phyloP scores from a whole-genome alignment of 2,797 vertebrate genomes.

The Mormyrus proboscirostris region DNA sequence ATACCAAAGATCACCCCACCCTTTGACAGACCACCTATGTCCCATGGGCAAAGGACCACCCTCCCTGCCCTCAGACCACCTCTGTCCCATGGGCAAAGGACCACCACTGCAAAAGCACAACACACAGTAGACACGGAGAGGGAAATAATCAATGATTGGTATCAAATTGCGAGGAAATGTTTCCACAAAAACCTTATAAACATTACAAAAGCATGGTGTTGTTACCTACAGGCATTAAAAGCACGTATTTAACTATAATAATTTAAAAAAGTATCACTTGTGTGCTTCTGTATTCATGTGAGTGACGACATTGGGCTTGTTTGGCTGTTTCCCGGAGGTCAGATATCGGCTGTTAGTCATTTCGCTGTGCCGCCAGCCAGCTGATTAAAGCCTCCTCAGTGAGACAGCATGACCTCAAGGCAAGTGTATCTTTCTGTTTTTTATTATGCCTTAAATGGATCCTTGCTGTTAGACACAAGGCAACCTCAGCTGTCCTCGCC shows the following conservation, averaged over 20 bases:
- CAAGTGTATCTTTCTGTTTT: conserved; percentile 1
- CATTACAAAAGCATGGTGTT: not conserved
- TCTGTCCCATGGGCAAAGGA: not conserved
- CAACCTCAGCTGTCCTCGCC: not conserved
- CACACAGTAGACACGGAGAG: not conserved
- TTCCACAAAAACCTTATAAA: not conserved
- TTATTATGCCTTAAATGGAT: not conserved
- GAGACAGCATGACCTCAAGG: not conserved
- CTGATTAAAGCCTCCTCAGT: not conserved
- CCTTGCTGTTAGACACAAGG: not conserved
- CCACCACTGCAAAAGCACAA: not conserved
- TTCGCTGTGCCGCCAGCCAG: not conserved
- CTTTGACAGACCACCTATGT: no score
- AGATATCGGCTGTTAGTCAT: conserved; percentile 7
- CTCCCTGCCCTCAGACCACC: not conserved
- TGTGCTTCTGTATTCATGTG: not conserved
- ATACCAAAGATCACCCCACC: no score
- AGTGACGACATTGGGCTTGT: not conserved
- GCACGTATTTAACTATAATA: not conserved
- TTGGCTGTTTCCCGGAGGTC: not conserved
- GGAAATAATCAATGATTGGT: not conserved
- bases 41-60: not conserved
- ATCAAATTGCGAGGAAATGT: not conserved
- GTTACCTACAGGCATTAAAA: not conserved
- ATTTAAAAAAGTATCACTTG: not conserved